A percentile compares a stretch with the other conserved stretches of the same genome.
phyloP scores from a whole-genome alignment of 2,888 invertebrate species.

The Dolichopus griseipennis region DNA sequence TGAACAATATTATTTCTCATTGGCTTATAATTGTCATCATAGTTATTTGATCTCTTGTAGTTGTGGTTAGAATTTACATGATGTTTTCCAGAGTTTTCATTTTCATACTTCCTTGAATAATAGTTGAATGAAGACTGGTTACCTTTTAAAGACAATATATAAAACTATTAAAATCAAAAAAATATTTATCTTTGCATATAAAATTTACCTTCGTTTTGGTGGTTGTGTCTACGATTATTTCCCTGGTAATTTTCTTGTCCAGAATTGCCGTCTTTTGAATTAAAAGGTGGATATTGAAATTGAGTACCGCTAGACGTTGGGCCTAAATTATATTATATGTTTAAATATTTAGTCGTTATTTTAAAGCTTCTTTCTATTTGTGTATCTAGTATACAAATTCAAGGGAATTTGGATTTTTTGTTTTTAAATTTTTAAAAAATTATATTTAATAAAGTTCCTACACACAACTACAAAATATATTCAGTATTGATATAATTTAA shows the following conservation, averaged over 20 bases:
- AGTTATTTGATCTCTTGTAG: slow-evolving; percentile 49
- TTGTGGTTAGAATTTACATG: slow-evolving; percentile 47
- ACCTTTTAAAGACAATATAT: slow-evolving; percentile 49
- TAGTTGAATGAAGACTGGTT: slow-evolving; percentile 65
- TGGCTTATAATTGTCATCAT: slow-evolving; percentile 64
- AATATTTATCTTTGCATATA: neutral
- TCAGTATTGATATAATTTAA: too few species aligned
- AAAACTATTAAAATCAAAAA: slow-evolving; percentile 2
- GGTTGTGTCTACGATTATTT: slow-evolving; percentile 46
- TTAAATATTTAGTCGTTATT: too few species aligned
- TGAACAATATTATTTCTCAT: slow-evolving; percentile 17
- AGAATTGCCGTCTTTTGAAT: slow-evolving; percentile 67
- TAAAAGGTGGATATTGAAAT: slow-evolving; percentile 87
- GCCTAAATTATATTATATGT: neutral
- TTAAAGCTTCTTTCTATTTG: too few species aligned
- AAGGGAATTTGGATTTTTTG: too few species aligned
- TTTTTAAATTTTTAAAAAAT: too few species aligned
- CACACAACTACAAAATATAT: too few species aligned
- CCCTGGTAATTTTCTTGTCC: slow-evolving; percentile 76
- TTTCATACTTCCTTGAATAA: slow-evolving; percentile 71
- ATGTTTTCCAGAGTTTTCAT: slow-evolving; percentile 70
- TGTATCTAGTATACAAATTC: too few species aligned
- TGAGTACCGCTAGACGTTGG: slow-evolving; percentile 47
- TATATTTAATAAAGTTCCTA: too few species aligned
- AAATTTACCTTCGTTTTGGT: slow-evolving; percentile 20